Conservation (phyloP, 1,140 invertebrate genomes). For the Polypedilum vanderplanki region DNA sequence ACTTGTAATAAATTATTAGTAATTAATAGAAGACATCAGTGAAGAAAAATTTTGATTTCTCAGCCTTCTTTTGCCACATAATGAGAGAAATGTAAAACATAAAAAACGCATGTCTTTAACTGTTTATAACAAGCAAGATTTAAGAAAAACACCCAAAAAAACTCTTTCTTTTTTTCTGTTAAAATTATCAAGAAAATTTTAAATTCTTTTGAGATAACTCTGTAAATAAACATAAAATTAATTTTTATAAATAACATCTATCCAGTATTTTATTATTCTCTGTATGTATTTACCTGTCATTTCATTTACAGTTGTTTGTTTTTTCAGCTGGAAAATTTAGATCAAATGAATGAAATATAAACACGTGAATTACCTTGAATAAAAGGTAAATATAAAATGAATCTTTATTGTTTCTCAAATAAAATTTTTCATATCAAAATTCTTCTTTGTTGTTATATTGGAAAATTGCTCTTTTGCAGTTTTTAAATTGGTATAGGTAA, state of each 20-base stretch:
- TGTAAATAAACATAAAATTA: slow-evolving; percentile 15
- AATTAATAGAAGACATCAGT: not conserved
- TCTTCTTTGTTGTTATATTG: not conserved
- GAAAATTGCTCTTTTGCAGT: slow-evolving; percentile 3
- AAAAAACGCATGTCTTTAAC: slow-evolving; percentile 12
- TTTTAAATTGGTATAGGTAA: not conserved
- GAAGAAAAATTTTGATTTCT: no score
- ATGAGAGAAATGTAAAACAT: not conserved
- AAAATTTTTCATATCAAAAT: slow-evolving; percentile 15
- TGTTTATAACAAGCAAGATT: not conserved
- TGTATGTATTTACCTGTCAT: no score
- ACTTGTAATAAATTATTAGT: slow-evolving; percentile 1
- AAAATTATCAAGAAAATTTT: not conserved
- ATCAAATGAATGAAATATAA: not conserved
- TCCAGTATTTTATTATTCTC: no score
- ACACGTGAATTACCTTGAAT: not conserved
- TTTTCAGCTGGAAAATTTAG: not conserved
- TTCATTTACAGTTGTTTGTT: no score
- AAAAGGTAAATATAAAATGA: slow-evolving; percentile 11
- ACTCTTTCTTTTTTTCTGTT: not conserved
- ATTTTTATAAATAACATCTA: not conserved
- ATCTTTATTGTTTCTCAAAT: slow-evolving; percentile 14
- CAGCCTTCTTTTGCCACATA: no score
- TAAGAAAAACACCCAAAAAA: not conserved
- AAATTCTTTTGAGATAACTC: not conserved